Evolutionary conservation across 2,113 vertebrate genomes (phyloP), one percentile per base, ranked within the genome.

Genomic region (Alligator mississippiensis): DNA sequence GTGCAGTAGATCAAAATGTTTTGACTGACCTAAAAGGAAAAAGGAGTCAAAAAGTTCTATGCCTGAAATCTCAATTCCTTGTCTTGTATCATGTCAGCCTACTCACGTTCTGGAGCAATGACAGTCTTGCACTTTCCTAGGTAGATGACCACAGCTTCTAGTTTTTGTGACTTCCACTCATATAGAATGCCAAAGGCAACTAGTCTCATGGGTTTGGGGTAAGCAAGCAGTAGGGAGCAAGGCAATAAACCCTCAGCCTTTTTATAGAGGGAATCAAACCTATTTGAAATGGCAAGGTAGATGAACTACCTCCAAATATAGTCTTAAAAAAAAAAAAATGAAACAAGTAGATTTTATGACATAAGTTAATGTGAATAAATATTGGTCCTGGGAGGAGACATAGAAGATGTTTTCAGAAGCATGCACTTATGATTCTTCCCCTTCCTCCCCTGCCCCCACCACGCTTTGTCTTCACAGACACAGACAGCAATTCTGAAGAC

Each of bases 401-500:
- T 1, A 30, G 7, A 47, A 1, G 27, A 0, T 34, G 72, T 61
- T 77, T 85, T 62, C 66, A 58, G 28, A 12, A 77, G 61, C 0
- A 0, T 81, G 80, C 77, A 66, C 58, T 85, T 85, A 59, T 66
- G 87, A 80, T 60, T 83, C 16, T 83, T 79, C 80, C 74, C 55
- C 47, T 47, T 47, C 47, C 47, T 9, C 47, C 7, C 38, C 38
- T 8, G 2, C 47, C 47, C 47, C 47, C 47, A 47, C 47, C 78
- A 27, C 87, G 2, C 54, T 25, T 90, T 95, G 80, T 96, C 87
- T 93, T 30, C 68, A 25, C 77, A 99, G 99, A 99, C 72, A 98
- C 98, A 30, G 98, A 99, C 97, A 99, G 98, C 97, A 99, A 99
- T 96, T 99, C 99, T 57, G 99, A 99, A 79, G 98, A 99, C 94